Conservation (phyloP, 2,113 vertebrate species). For the Carassius carassius region DNA sequence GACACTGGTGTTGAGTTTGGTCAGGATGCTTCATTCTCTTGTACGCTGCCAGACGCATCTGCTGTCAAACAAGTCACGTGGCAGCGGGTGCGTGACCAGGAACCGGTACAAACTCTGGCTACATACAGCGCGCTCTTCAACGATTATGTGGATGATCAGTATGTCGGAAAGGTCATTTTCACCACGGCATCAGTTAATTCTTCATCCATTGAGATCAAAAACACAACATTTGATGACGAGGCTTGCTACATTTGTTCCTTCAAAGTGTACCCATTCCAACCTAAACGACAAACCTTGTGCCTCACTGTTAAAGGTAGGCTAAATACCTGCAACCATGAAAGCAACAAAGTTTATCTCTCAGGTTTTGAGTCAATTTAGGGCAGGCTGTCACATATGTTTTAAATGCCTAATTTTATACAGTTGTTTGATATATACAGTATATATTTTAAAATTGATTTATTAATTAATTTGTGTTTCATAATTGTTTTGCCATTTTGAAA, state of each 20-base stretch:
- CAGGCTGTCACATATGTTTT: not conserved
- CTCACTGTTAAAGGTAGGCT: constrained; percentile 69
- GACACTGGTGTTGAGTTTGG: not conserved
- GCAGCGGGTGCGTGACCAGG: not conserved
- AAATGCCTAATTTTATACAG: not conserved
- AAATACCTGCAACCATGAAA: not conserved
- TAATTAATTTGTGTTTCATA: no score
- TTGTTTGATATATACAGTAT: not conserved
- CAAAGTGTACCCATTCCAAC: constrained; percentile 68
- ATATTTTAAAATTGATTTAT: no score
- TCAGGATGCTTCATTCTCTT: constrained; percentile 17
- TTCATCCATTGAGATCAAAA: constrained; percentile 34
- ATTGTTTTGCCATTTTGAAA: no score
- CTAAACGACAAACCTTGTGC: constrained; percentile 62
- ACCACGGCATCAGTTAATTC: not conserved
- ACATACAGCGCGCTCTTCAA: constrained; percentile 35
- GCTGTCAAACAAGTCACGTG: constrained; percentile 51
- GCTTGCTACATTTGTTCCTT: constrained; percentile 73
- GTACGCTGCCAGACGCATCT: not conserved
- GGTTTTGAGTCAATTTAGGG: not conserved
- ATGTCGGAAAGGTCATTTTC: constrained; percentile 19
- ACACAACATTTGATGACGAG: constrained; percentile 65
- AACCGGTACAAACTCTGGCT: not conserved
- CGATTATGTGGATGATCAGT: constrained; percentile 5
- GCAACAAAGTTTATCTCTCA: no score